Evolutionary conservation across 1,140 invertebrate genomes (phyloP), one percentile per base, ranked within the genome.

Genomic region (Paraescarpia echinospica): DNA sequence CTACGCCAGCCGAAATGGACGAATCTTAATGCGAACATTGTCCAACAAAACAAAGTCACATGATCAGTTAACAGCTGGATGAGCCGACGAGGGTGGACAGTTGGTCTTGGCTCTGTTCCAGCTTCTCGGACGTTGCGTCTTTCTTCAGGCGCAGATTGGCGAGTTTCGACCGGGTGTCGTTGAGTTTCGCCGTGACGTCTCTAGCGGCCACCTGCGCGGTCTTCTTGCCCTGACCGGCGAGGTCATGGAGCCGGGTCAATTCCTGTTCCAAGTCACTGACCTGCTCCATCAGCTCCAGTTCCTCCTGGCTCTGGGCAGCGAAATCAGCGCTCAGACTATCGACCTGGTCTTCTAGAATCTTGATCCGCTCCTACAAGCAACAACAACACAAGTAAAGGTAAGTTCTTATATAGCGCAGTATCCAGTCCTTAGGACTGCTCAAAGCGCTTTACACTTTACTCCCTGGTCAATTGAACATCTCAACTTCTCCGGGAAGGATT

Each of bases 261-360:
- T 92, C 92, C 22, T 89, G n/a, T 34, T 92, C 92, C 51, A 92
- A 6, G n/a, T 92, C 34, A 48, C 35, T 34, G 34, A 92, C 77
- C 34, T 51, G 5, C 34, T 92, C 92, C 33, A 35, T 89, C 33
- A 51, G 92, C 18, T 89, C 48, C 34, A 92, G 33, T 18, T 51
- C 77, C 48, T 92, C 12, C 18, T 33, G 14, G 34, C 35, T 89
- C 35, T 41, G 33, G 33, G 18, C 33, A 77, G 51, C 34, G 33
- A 92, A 92, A 77, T 92, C 92, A 9, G 92, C 92, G 34, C 89
- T 89, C 92, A 92, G 35, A 34, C 35, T 89, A n/a, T 92, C 92
- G 18, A 92, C 33, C 14, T n/a, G 9, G 12, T 92, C 92, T 34
- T 92, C 51, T 27, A 92, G 18, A 4, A 33, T 4, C 9, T 8